Base-by-base conservation (phyloP, 2,888 invertebrate genomes). In the Trypoxylon attenuatum region DNA sequence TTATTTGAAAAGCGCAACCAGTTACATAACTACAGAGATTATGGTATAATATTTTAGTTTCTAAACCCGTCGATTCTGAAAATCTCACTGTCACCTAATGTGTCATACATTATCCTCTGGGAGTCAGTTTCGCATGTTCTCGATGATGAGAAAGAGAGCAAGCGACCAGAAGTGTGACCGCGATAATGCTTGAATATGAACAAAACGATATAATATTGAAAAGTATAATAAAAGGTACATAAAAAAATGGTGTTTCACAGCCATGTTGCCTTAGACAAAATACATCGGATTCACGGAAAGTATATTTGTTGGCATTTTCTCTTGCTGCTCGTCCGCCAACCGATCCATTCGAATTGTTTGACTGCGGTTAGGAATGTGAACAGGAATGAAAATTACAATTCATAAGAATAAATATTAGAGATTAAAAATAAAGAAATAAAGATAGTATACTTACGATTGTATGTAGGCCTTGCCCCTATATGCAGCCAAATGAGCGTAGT, bases 401-500 rank as follows among this genome's bases (percentile, higher is more conserved):
- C 1, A 1, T 21, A 59, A 27, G 29, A 23, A 13, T 5, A 47
- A 6, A 6, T 16, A 1, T n/a, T 42, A 13, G 33, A 33, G n/a
- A 27, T 27, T 1, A n/a, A 1, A 27, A 33, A 33, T 13, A 27
- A 0, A 18, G 38, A 23, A 13, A 45, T 27, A 15, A 53, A 27
- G 22, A 59, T n/a, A 1, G 16, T 33, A 15, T 25, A 88, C 89
- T 84, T 83, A 88, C 90, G 83, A 77, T 0, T 82, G 74, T 10
- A 89, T 90, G 15, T 90, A 88, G 16, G 89, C 88, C 43, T 89
- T 85, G 1, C 91, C 95, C 13, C 96, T 89, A 51, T 92, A 91
- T 8, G 95, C 95, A n/a, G 93, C 95, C 50, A 95, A 90, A 87
- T 96, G 95, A 10, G 95, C 95, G 86, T 96, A 94, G 87, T 96